A percentile compares a stretch with the other conserved stretches of the same genome.
Evolutionary conservation across 2,888 invertebrate species (phyloP).

Genomic region (Gastracanthus pulcherrimus): DNA sequence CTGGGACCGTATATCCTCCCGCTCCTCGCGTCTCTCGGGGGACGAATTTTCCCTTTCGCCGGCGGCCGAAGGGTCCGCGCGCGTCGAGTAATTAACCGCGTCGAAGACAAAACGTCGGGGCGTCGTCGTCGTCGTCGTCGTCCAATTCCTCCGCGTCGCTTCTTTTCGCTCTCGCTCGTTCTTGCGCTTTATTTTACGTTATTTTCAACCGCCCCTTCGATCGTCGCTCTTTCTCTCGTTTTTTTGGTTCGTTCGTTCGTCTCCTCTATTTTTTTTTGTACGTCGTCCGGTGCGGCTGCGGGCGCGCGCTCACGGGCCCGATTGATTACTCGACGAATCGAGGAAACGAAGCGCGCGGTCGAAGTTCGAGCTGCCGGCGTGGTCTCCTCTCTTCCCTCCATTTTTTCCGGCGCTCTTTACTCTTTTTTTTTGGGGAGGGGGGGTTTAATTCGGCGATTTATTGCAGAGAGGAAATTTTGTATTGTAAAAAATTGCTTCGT

Average conservation of each 20-base stretch:
- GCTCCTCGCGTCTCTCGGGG: background rate
- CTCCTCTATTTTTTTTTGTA: slow-evolving; percentile 5
- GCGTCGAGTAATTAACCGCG: slow-evolving; percentile 57
- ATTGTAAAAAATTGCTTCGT: slow-evolving; percentile 28
- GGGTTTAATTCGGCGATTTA: slow-evolving; percentile 50
- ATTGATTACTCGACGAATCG: slow-evolving; percentile 48
- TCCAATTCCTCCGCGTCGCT: slow-evolving; percentile 9
- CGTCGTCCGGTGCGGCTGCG: too few relatives aligned
- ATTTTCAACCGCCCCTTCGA: slow-evolving; percentile 38
- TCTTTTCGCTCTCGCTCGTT: slow-evolving; percentile 10
- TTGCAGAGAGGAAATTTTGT: slow-evolving; percentile 12
- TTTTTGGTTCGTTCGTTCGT: slow-evolving; percentile 5
- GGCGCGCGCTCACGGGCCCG: too few relatives aligned
- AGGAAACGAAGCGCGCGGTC: slow-evolving; percentile 30
- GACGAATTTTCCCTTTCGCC: slow-evolving; percentile 45
- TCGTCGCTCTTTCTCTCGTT: slow-evolving; percentile 38
- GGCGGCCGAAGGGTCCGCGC: slow-evolving; percentile 22
- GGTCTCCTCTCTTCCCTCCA: background rate
- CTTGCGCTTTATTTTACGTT: slow-evolving; percentile 28
- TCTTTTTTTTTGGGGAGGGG: background rate
- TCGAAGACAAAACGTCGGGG: slow-evolving; percentile 40
- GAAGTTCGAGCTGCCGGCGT: background rate
- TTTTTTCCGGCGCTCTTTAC: slow-evolving; percentile 1
- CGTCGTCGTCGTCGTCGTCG: too few relatives aligned
- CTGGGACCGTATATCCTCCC: background rate